Evolutionary conservation across 1,140 invertebrate species (phyloP), one percentile per base, ranked within the genome.

Genomic region (Drosophila persimilis): DNA sequence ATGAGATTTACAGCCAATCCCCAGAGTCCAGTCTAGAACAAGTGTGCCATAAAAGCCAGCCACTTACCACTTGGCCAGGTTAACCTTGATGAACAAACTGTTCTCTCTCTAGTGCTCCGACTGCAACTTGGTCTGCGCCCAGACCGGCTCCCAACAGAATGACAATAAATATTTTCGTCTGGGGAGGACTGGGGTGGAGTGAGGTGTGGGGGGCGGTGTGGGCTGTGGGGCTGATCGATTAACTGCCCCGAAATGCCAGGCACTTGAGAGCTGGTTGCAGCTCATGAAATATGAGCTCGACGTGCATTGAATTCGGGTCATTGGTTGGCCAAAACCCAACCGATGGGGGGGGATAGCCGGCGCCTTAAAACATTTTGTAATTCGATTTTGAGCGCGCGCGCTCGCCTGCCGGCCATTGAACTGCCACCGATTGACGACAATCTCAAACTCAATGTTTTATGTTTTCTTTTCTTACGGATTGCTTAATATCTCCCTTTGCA

Each of bases 281-380:
- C 44, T 69, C 47, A 66, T 39, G 74, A 80, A 86, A 86, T 73
- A 81, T 71, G 69, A 86, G 70, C 69, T 54, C 61, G 72, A 85
- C 81, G 81, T 85, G 80, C 81, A 86, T 77, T 60, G 80, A 85
- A 85, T 85, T 85, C 80, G 80, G 81, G 80, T 86, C 80, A 85
- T 77, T 80, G 48, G 44, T 70, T 77, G 64, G 59, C 48, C 35
- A 43, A 66, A 53, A n/a, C 56, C 53, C 29, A n/a, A 2, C 22
- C 45, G 46, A 24, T 24, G 22, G 22, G 2, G n/a, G 22, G 43
- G 48, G 6, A 47, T 31, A 26, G 24, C 26, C 51, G 64, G 43
- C 61, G 73, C 45, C 57, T 85, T 52, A 57, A 39, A 57, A 39
- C 73, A 71, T 85, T 86, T 86, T 67, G 81, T 86, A 85, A 85